Base-by-base conservation (phyloP, 2,113 vertebrate species). In the Callipepla californica region DNA sequence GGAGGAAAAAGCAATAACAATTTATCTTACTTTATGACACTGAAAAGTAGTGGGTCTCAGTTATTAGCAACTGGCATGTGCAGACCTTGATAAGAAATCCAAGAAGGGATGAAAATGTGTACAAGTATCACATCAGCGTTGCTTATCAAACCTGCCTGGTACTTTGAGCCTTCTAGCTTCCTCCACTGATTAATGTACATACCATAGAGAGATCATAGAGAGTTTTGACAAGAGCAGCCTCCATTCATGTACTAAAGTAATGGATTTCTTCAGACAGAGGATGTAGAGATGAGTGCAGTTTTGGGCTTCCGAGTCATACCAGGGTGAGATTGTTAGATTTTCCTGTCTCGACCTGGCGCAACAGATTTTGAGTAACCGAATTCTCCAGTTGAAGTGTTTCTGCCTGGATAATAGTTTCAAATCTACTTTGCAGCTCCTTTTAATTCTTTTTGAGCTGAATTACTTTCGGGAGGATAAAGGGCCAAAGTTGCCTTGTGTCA, bases 211-310 rank as follows among this genome's bases (percentile, higher is more conserved):
- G 15, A 40, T 58, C 20, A 34, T 11, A 63, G 45, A 61, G 47
- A 78, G 38, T 13, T 47, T 38, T 74, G 84, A 34, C 61, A 58
- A 57, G 4, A 61, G 23, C 32, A 63, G 5, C 68, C 26, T 38
- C 25, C 40, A 5, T 32, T 70, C 0, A 0, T 45, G 21, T 32
- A 17, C 21, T 45, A 25, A 42, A 80, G 50, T 3, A 8, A 14
- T 59, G 44, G 55, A n/a, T 67, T 82, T 36, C 7, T 70, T 77
- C n/a, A 62, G 36, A 53, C 30, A 57, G 40, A 86, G 12, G 6
- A 20, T 74, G 16, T 63, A 84, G 80, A 53, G 13, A 30, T 0
- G 10, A 83, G 28, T 48, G 80, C 58, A 44, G 22, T 67, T 53
- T 84, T 0, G 1, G 2, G 3, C 17, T 83, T 90, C n/a, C 48